Evolutionary conservation across 2,888 invertebrate genomes (phyloP).

Genomic region (Vannuccia rotundouncinata): DNA sequence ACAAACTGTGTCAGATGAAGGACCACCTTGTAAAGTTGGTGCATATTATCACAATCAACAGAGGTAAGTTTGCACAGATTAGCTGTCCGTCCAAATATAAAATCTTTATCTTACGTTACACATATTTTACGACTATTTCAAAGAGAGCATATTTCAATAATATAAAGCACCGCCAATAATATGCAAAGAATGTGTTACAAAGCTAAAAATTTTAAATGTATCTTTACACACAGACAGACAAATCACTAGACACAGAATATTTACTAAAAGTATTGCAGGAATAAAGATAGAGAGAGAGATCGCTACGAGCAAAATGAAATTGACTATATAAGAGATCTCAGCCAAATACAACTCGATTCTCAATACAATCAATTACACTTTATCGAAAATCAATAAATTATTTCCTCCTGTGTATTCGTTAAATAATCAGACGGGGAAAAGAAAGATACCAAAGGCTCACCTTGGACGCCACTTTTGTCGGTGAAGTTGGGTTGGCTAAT

Average conservation of each 20-base stretch:
- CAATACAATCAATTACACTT: neutral
- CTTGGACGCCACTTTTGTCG: slow-evolving; percentile 94
- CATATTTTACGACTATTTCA: too few relatives aligned
- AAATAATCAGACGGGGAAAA: neutral
- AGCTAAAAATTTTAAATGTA: too few relatives aligned
- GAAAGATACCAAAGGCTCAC: slow-evolving; percentile 61
- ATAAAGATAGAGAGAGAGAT: neutral
- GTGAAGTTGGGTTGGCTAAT: slow-evolving; percentile 95
- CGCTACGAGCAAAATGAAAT: neutral
- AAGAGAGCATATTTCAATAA: too few relatives aligned
- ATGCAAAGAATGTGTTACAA: too few relatives aligned
- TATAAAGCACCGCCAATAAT: too few relatives aligned
- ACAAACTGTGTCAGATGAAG: too few relatives aligned
- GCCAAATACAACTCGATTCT: neutral
- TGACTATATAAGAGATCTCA: neutral
- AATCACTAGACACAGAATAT: neutral
- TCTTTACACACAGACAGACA: too few relatives aligned
- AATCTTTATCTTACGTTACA: too few relatives aligned
- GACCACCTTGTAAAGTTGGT: too few relatives aligned
- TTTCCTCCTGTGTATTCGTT: neutral
- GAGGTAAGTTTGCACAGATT: too few relatives aligned
- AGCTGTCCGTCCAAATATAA: too few relatives aligned
- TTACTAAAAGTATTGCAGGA: neutral
- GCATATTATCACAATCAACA: too few relatives aligned
- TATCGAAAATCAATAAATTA: neutral